Conservation (phyloP, 1,140 invertebrate species). For the Pinna nobilis region DNA sequence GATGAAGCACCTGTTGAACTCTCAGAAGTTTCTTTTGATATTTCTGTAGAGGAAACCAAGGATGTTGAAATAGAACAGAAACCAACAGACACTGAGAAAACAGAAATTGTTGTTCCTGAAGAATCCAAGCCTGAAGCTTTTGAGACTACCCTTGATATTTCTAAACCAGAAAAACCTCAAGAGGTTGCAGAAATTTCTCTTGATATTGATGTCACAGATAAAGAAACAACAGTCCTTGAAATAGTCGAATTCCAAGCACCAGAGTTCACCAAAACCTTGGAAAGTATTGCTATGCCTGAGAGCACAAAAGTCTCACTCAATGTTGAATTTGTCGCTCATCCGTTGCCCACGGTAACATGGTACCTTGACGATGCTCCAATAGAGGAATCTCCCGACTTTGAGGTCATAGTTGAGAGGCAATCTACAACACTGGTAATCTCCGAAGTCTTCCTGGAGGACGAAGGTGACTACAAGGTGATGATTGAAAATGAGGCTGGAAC, state of each 20-base stretch:
- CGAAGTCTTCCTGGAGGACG: conserved; percentile 68
- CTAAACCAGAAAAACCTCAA: conserved; percentile 30
- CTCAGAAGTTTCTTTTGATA: conserved; percentile 19
- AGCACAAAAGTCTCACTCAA: conserved; percentile 50
- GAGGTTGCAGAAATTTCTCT: conserved; percentile 18
- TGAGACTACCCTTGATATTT: background rate
- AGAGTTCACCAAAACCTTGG: conserved; percentile 53
- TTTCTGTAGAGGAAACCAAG: conserved; percentile 24
- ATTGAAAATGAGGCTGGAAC: conserved; percentile 66
- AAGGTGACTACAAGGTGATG: conserved; percentile 69
- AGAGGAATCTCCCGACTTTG: conserved; percentile 49
- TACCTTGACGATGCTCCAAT: conserved; percentile 87
- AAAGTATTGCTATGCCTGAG: conserved; percentile 55
- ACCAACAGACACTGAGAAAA: background rate
- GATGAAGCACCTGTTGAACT: background rate
- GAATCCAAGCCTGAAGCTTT: conserved; percentile 21
- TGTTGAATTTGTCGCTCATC: conserved; percentile 90
- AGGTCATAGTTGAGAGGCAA: conserved; percentile 57
- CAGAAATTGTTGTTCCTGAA: conserved; percentile 3
- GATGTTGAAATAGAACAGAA: background rate
- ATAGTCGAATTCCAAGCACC: conserved; percentile 39
- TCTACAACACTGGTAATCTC: conserved; percentile 61
- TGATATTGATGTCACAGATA: conserved; percentile 1
- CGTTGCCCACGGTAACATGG: conserved; percentile 90
- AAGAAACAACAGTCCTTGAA: conserved; percentile 3